Evolutionary conservation across 2,888 invertebrate genomes (phyloP).

Genomic region (Villa cingulata): DNA sequence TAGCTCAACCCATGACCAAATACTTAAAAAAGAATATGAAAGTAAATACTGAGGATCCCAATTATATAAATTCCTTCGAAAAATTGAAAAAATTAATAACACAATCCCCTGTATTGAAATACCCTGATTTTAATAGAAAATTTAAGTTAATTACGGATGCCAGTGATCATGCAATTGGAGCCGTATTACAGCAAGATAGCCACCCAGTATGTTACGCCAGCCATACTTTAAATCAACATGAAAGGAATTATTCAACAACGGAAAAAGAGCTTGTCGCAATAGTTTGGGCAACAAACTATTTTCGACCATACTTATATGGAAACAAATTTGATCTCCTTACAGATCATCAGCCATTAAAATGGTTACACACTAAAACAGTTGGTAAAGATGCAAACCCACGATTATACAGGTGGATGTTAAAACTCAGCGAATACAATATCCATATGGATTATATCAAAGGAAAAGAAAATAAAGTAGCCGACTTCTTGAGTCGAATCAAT

Average conservation of each 20-base stretch:
- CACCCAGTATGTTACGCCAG: slow-evolving; percentile 3
- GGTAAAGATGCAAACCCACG: slow-evolving; percentile 1
- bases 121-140: slow-evolving; percentile 9
- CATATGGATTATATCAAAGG: slow-evolving; percentile 12
- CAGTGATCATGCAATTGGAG: slow-evolving; percentile 2
- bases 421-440: slow-evolving; percentile 9
- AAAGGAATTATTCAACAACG: slow-evolving; percentile 2
- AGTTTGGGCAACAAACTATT: slow-evolving; percentile 4
- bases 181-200: background rate
- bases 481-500: slow-evolving; percentile 13
- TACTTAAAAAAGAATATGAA: slow-evolving; percentile 9
- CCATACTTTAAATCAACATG: slow-evolving; percentile 3
- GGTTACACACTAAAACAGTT: background rate
- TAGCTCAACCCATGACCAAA: slow-evolving; percentile 10
- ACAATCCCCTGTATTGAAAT: slow-evolving; percentile 6
- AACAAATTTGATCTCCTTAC: slow-evolving; percentile 5
- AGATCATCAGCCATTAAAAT: slow-evolving; percentile 6
- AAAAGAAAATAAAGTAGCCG: slow-evolving; percentile 12
- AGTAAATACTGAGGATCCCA: slow-evolving; percentile 5
- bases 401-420: background rate
- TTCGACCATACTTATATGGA: slow-evolving; percentile 2
- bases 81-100: background rate
- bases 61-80: slow-evolving; percentile 9
- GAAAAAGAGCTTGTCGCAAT: slow-evolving; percentile 7
- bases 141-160: slow-evolving; percentile 4